phyloP scores from a whole-genome alignment of 1,140 invertebrate genomes.

The Macrobrachium nipponense region DNA sequence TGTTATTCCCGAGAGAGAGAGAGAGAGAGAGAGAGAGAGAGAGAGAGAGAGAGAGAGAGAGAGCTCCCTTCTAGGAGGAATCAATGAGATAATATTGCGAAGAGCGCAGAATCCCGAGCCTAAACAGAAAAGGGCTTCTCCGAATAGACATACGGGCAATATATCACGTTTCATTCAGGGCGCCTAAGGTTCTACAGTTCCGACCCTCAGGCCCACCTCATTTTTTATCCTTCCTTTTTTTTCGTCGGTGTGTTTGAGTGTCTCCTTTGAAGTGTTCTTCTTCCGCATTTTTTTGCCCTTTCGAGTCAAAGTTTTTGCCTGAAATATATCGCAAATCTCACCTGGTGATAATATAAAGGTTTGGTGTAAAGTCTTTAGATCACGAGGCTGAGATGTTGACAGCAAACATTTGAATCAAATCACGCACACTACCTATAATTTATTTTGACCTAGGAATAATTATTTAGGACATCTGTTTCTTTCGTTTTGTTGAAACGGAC shows the following conservation, averaged over 20 bases:
- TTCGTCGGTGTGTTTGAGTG: not conserved
- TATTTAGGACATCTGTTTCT: too few relatives aligned
- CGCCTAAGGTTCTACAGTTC: conserved; percentile 17
- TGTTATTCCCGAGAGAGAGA: too few relatives aligned
- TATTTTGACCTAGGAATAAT: too few relatives aligned
- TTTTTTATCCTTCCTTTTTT: not conserved
- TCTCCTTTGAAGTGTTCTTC: not conserved
- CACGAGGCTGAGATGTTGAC: too few relatives aligned
- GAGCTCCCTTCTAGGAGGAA: not conserved
- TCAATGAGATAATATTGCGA: not conserved
- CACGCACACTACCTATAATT: too few relatives aligned
- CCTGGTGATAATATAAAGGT: too few relatives aligned
- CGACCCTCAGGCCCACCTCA: not conserved
- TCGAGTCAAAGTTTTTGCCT: not conserved
- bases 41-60: too few relatives aligned
- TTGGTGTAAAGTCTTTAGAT: too few relatives aligned
- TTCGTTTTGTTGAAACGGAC: too few relatives aligned
- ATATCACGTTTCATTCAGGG: conserved; percentile 33
- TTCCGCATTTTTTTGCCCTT: conserved; percentile 25
- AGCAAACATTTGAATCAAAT: too few relatives aligned
- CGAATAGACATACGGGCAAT: conserved; percentile 1
- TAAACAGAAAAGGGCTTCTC: not conserved
- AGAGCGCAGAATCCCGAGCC: not conserved
- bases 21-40: too few relatives aligned
- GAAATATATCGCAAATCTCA: too few relatives aligned